Evolutionary conservation across 2,888 invertebrate genomes (phyloP).

Genomic region (Dryadula phaetusa): DNA sequence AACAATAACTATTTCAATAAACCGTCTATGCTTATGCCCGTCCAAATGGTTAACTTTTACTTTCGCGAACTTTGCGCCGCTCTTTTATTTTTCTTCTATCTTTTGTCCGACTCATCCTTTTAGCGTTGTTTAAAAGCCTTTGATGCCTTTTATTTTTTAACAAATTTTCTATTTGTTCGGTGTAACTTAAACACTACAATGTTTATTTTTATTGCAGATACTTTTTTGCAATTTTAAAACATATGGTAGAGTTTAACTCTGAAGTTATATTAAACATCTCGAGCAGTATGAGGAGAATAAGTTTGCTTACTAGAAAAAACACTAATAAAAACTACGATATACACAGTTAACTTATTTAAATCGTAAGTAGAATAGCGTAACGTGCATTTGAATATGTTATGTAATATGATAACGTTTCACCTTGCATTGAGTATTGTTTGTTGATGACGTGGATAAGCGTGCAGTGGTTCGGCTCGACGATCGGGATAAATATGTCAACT

Average conservation of each 20-base stretch:
- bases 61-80: conserved; percentile 70
- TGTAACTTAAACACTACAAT: not conserved
- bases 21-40: conserved; percentile 73
- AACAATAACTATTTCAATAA: conserved; percentile 79
- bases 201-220: conserved; percentile 1
- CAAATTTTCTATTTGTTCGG: conserved; percentile 50
- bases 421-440: conserved; percentile 39
- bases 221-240: not conserved
- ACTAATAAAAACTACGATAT: conserved; percentile 5
- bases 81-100: conserved; percentile 33
- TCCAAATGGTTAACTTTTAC: conserved; percentile 76
- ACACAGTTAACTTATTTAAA: conserved; percentile 25
- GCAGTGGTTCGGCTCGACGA: not conserved
- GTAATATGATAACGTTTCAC: conserved; percentile 39
- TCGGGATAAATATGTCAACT: conserved; percentile 5
- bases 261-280: not conserved
- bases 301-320: not conserved
- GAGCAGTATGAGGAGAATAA: not conserved
- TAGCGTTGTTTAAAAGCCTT: conserved; percentile 46
- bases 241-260: not conserved
- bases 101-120: conserved; percentile 57
- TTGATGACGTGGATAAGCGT: conserved; percentile 30
- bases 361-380: conserved; percentile 29
- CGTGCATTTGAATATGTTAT: conserved; percentile 34
- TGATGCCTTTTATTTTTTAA: conserved; percentile 52